Base-by-base conservation (phyloP, 2,113 vertebrate species). In the Chaetorhynchus papuensis region DNA sequence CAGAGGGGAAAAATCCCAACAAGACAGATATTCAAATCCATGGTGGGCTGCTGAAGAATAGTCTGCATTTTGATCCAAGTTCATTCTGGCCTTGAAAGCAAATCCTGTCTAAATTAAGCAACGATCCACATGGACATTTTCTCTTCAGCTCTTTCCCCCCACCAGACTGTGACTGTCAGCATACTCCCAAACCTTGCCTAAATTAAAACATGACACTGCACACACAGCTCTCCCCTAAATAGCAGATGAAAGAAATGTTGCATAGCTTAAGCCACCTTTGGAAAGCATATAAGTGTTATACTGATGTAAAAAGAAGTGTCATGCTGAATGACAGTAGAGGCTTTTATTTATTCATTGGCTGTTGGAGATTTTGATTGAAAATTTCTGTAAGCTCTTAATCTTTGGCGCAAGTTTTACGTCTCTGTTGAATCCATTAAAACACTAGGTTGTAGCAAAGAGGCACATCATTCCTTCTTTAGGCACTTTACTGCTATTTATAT, bases 401-500 rank as follows among this genome's bases (percentile, higher is more conserved):
- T 86, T 92, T 86, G 86, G 63, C 0, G 0, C 16, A 63, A 81
- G 33, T 81, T 90, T 85, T n/a, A 77, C 12, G 14, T 61, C 61
- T 83, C 89, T 95, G 93, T 41, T 93, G 83, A 90, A 95, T 71
- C 76, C 86, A 89, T 95, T 92, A 89, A 86, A 81, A 70, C 47
- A 52, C 24, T 44, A 31, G 31, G 37, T 50, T 88, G 37, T 63
- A 92, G 83, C 28, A 74, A 69, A 90, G 50, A 88, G 54, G 44
- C 9, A 70, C 47, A 77, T 78, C 35, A 28, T 69, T 83, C 23
- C 68, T 83, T 88, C 83, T 89, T 90, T 77, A 86, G 79, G 42
- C 35, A 54, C 70, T 95, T 80, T 81, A 49, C 68, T 90, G 24
- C 39, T 42, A 59, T 94, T 83, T 92, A 54, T 39, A 92, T 88